Percentiles rank a stretch among this genome's conserved stretches.
phyloP scores from a whole-genome alignment of 2,113 vertebrate species.

The Hippolais icterina region DNA sequence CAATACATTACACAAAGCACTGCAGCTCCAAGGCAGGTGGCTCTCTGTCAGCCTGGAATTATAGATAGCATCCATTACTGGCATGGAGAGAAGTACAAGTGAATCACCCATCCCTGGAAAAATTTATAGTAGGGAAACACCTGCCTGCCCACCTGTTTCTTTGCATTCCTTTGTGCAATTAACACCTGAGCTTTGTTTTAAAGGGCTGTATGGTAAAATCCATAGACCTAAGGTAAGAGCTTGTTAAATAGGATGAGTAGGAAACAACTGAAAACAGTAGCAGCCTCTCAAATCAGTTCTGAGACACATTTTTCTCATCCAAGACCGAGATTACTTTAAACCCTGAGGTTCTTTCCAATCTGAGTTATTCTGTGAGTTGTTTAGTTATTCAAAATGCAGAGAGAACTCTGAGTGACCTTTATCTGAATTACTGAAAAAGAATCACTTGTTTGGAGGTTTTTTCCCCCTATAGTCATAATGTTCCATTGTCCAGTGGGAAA shows the following conservation, averaged over 20 bases:
- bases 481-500: neutral
- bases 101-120: neutral
- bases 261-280: neutral
- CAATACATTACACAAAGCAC: accelerated
- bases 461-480: neutral
- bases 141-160: constrained; percentile 23
- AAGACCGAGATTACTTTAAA: neutral
- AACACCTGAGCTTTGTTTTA: neutral
- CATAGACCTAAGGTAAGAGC: neutral
- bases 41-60: neutral
- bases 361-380: neutral
- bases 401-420: neutral
- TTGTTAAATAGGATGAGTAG: neutral
- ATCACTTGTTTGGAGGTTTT: neutral
- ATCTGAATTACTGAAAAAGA: neutral
- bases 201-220: neutral
- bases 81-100: neutral
- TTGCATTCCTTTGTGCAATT: neutral
- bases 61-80: neutral
- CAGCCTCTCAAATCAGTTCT: neutral
- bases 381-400: neutral
- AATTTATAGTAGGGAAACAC: neutral
- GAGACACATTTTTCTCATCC: neutral
- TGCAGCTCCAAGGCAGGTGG: neutral
- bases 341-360: neutral